Percentiles rank a stretch among this genome's conserved stretches.
Evolutionary conservation across 92 coral and sea anemone species (phyloP).

Genomic region (Porites rus): DNA sequence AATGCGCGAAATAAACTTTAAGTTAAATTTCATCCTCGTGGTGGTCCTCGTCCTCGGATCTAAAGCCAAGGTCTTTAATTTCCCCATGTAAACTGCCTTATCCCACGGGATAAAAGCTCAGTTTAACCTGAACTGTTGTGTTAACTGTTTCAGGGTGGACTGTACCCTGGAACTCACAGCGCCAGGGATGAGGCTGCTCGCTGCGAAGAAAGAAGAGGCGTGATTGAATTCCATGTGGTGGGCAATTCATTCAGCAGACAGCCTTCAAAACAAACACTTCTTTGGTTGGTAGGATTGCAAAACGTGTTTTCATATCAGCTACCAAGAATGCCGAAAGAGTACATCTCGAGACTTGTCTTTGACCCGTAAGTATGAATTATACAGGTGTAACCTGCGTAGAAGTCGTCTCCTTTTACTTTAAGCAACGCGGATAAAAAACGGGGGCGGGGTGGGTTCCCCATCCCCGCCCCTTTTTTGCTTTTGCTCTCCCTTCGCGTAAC

Average conservation of each 20-base stretch:
- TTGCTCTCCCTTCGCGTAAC: too few species aligned
- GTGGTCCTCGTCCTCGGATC: too few species aligned
- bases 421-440: too few species aligned
- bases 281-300: conserved; percentile 96
- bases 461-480: too few species aligned
- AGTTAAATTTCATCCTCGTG: too few species aligned
- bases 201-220: conserved; percentile 96
- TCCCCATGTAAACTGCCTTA: too few species aligned
- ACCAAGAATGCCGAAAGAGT: conserved; percentile 98
- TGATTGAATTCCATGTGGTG: conserved; percentile 96
- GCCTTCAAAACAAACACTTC: conserved; percentile 83
- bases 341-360: conserved; percentile 93
- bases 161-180: conserved; percentile 94
- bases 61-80: too few species aligned
- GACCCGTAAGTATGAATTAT: conserved; percentile 85
- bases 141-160: conserved; percentile 78
- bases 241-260: conserved; percentile 90
- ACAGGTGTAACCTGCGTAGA: too few species aligned
- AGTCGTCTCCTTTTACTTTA: too few species aligned
- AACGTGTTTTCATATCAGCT: conserved; percentile 97
- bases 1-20: too few species aligned
- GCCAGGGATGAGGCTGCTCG: conserved; percentile 99
- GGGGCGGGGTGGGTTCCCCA: too few species aligned
- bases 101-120: too few species aligned
- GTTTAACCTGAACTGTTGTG: neutral